A percentile compares a stretch with the other conserved stretches of the same genome.
Evolutionary conservation across 2,888 invertebrate genomes (phyloP).

Genomic region (Netelia fuscicornis): DNA sequence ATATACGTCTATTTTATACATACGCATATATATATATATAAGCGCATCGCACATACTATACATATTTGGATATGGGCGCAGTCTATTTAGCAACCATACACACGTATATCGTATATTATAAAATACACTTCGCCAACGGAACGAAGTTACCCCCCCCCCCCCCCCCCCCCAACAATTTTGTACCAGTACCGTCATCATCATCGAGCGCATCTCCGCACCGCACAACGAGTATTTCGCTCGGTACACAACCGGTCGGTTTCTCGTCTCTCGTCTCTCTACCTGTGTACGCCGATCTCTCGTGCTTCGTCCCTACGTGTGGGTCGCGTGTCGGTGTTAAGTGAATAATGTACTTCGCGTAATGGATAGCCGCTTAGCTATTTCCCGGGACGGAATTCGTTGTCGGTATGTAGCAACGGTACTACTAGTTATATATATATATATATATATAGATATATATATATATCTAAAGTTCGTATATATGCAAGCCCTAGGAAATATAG

Average conservation of each 20-base stretch:
- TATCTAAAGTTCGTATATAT: not conserved
- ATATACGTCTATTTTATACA: constrained; percentile 29
- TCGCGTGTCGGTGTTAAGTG: constrained; percentile 64
- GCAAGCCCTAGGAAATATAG: not conserved
- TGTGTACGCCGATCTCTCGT: not conserved
- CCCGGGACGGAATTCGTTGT: constrained; percentile 63
- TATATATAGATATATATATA: not conserved
- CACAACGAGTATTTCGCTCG: constrained; percentile 34
- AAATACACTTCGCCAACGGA: constrained; percentile 38
- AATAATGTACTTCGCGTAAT: constrained; percentile 69
- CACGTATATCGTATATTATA: constrained; percentile 28
- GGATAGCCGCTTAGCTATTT: constrained; percentile 69
- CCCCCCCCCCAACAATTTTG: constrained; percentile 57
- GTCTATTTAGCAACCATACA: constrained; percentile 28
- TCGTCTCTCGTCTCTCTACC: constrained; percentile 6
- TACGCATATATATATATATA: constrained; percentile 31
- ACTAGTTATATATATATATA: not conserved
- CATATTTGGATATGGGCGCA: constrained; percentile 32
- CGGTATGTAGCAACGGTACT: constrained; percentile 40
- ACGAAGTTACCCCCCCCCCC: constrained; percentile 57
- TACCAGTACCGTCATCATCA: constrained; percentile 51
- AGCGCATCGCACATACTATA: constrained; percentile 34
- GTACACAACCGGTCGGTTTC: constrained; percentile 18
- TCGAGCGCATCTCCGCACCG: constrained; percentile 48
- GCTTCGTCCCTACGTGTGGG: constrained; percentile 21